Evolutionary conservation across 2,113 vertebrate species (phyloP).

Genomic region (Garra rufa): DNA sequence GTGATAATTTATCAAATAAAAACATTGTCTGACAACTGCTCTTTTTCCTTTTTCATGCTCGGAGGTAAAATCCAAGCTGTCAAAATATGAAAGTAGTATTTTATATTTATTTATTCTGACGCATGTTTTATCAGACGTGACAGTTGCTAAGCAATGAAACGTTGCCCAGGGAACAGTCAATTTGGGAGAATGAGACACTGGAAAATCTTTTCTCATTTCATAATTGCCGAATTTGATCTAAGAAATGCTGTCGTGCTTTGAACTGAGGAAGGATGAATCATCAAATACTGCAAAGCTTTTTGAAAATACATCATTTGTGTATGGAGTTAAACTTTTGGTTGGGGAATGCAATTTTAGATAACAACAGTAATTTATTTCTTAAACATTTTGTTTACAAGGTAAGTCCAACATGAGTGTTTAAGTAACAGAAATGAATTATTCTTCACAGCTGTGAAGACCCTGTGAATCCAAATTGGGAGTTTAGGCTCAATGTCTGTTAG

Average conservation of each 20-base stretch:
- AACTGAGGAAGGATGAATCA: constrained; percentile 12
- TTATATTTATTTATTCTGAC: neutral
- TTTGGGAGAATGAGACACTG: neutral
- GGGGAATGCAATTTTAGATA: neutral
- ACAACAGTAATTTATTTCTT: neutral
- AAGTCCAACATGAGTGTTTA: neutral
- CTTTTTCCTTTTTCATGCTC: neutral
- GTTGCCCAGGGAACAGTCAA: constrained; percentile 42
- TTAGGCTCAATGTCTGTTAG: neutral
- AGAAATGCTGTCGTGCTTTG: neutral
- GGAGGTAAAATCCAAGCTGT: neutral
- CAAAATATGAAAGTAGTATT: constrained; percentile 3
- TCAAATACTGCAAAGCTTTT: neutral
- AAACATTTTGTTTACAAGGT: neutral
- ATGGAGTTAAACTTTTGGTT: neutral
- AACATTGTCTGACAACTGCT: neutral
- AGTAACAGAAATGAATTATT: neutral
- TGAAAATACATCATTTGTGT: neutral
- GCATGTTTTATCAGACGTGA: neutral
- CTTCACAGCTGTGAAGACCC: neutral
- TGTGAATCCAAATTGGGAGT: neutral
- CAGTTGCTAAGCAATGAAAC: constrained; percentile 12
- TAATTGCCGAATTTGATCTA: constrained; percentile 7
- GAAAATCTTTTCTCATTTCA: neutral
- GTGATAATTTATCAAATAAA: neutral